Evolutionary conservation across 2,113 vertebrate genomes (phyloP), one percentile per base, ranked within the genome.

Genomic region (Ornithorhynchus anatinus): DNA sequence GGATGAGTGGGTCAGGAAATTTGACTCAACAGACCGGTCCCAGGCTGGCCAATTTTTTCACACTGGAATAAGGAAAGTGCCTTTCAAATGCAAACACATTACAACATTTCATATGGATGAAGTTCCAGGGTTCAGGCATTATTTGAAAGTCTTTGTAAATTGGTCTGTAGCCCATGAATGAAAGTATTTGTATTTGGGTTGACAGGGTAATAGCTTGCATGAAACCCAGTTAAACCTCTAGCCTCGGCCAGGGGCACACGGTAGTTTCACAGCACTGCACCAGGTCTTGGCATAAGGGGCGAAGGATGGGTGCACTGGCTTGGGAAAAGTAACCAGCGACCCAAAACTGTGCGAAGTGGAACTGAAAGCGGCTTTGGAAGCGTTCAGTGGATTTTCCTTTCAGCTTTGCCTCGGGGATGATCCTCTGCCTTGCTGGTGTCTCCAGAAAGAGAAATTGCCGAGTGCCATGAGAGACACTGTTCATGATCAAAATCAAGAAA

Each of bases 1-100:
- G 48, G 65, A 27, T 19, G 38, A 69, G 40, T 7, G 1, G 47
- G 45, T 78, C 64, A 56, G 73, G 74, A 84, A 68, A 77, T 59
- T 22, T 19, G 36, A 58, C 48, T 79, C 48, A 70, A 45, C 22
- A 70, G 38, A 8, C 56, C 29, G 56, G 32, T 13, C 69, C 22
- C 19, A 29, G 5, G 14, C 37, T 39, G 40, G 66, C 51, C 60
- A 31, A 25, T 44, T 60, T 47, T 29, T 56, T 56, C 44, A 43
- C 27, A 40, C 44, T 56, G 40, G 45, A 73, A 54, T 59, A 59
- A 64, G 42, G 32, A 52, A 50, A 65, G 27, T 10, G 8, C 54
- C 52, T 66, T 69, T 69, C 57, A 51, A 68, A 64, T 3, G 3
- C 22, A 40, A 50, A 8, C 19, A 5, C 7, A 1, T 42, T 37